Percentiles rank a stretch among this genome's conserved stretches.
Conservation (phyloP, 2,113 vertebrate genomes). For the Atlantisia rogersi region DNA sequence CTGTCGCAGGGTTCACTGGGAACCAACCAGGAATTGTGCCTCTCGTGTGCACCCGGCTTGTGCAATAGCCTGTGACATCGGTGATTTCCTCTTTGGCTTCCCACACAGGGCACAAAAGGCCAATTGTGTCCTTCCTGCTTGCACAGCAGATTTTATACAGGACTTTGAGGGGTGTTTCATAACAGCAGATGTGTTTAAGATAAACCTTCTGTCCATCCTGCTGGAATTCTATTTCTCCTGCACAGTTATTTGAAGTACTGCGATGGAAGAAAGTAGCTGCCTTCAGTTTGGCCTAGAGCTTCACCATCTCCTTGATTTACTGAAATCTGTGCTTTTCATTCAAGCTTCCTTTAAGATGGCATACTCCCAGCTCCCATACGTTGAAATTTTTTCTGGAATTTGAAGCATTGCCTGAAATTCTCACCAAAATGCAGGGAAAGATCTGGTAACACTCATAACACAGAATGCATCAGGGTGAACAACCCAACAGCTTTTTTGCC, state of each 20-base stretch:
- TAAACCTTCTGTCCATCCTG: background rate
- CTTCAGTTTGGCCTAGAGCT: background rate
- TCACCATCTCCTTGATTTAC: background rate
- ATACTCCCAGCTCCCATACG: background rate
- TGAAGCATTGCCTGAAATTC: background rate
- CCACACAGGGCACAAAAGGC: background rate
- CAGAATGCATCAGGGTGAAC: background rate
- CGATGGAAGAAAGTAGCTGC: background rate
- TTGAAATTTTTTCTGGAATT: background rate
- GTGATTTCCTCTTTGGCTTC: background rate
- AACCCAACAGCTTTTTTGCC: background rate
- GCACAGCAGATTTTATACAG: background rate
- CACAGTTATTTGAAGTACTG: background rate
- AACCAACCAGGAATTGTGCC: background rate
- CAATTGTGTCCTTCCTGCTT: background rate
- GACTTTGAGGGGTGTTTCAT: background rate
- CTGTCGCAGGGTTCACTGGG: background rate
- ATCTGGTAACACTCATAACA: background rate
- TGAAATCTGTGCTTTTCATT: background rate
- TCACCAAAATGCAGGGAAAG: background rate
- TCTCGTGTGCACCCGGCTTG: background rate
- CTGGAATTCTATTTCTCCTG: background rate
- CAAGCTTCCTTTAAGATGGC: background rate
- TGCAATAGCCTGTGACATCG: fast-evolving
- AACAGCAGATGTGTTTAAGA: background rate